Evolutionary conservation across 2,797 vertebrate genomes (phyloP), one percentile per base, ranked within the genome.

Genomic region (Anabacerthia variegaticeps): DNA sequence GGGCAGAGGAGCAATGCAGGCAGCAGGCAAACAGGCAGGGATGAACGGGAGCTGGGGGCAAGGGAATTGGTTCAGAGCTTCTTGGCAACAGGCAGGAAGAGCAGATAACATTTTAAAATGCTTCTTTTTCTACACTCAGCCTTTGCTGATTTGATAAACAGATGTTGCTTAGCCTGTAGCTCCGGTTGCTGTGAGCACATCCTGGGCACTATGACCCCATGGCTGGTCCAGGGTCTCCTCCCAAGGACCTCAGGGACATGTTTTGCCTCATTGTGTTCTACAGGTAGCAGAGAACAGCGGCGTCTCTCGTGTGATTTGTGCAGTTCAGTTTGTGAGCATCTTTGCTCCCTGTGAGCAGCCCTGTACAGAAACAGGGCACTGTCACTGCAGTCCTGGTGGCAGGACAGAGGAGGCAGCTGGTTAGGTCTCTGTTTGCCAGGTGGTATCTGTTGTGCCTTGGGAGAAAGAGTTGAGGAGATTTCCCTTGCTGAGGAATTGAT

Each of bases 221-320:
- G 54, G 34, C 27, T 56, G 37, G 37, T 5, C 3, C 27, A 37
- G 23, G 16, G 3, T 32, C n/a, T 67, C 32, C 49, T 81, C 66
- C 28, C 19, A 34, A 5, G 36, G 34, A 65, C 26, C n/a, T 82
- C n/a, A 1, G 21, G 49, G 52, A 11, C 6, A 0, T 0, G 0
- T 36, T 75, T 61, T 43, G 32, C 28, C 56, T 20, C 10, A 0
- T 1, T 14, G 55, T 26, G 23, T 13, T 24, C 27, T 69, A 34
- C 43, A 68, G 28, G 61, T 14, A 44, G 55, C 12, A 34, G 39
- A 51, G 63, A 51, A 1, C 32, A 62, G 66, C 49, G 17, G 37
- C 2, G 34, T 7, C 20, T 20, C 14, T 13, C 0, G 0, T 1
- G 8, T 62, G 68, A 9, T 44, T 48, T n/a, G 46, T 39, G 62